These are phyloP conservation scores for Ceratina calcarata DNA, from an alignment of 1,140 invertebrate genomes.

Conservation along the genomic window DNA sequence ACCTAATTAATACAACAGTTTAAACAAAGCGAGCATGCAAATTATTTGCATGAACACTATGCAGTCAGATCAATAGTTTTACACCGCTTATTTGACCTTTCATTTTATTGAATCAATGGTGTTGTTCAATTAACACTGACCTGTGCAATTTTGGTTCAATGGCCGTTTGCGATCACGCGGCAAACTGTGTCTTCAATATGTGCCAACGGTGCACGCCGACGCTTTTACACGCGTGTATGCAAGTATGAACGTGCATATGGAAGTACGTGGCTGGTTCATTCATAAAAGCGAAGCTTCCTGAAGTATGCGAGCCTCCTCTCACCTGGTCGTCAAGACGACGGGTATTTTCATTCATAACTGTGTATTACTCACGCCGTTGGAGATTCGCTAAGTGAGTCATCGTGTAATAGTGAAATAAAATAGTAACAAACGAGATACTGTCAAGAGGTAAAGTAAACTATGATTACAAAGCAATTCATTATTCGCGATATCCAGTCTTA, in stretches of 20 bases:
- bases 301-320: slow-evolving; percentile 37
- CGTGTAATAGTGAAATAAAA: not conserved
- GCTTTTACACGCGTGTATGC: not conserved
- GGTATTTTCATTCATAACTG: slow-evolving; percentile 59
- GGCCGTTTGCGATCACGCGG: slow-evolving; percentile 3
- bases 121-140: not conserved
- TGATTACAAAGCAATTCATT: not conserved
- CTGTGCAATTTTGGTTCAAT: not conserved
- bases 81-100: too few species aligned
- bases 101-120: not conserved
- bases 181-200: slow-evolving; percentile 11
- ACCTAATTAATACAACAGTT: too few species aligned
- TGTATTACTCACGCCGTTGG: slow-evolving; percentile 37
- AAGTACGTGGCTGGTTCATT: slow-evolving; percentile 49
- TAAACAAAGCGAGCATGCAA: too few species aligned
- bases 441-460: slow-evolving; percentile 12
- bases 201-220: slow-evolving; percentile 10
- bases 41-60: too few species aligned
- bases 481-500: too few species aligned
- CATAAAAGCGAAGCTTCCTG: slow-evolving; percentile 49
- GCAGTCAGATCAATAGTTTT: too few species aligned
- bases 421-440: not conserved
- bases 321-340: slow-evolving; percentile 50
- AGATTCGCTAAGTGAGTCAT: slow-evolving; percentile 54
- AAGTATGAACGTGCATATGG: not conserved